Evolutionary conservation across 2,113 vertebrate genomes (phyloP), one percentile per base, ranked within the genome.

Genomic region (Corythaeola cristata): DNA sequence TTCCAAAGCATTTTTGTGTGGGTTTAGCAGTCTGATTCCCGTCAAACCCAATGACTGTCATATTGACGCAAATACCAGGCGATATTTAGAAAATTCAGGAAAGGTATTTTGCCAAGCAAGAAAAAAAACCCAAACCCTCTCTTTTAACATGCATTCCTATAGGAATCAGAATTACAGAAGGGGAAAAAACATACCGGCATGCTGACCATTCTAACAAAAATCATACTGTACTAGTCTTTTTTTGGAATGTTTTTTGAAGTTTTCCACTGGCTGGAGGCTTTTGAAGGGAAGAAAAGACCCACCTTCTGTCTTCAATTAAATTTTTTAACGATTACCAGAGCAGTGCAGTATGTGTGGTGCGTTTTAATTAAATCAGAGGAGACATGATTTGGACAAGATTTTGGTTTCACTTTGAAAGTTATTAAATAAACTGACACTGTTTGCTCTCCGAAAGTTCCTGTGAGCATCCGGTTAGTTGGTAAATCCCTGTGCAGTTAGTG

Each of bases 371-470:
- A 97, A 97, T 97, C 93, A 96, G 73, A 88, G 67, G 86, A 97
- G 95, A 96, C 95, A 97, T 96, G 95, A 97, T 97, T 97, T 97
- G 95, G 96, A 96, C 81, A 91, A 96, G 95, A 95, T 95, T 97
- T 96, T 96, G 88, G 95, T 97, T 98, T 98, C 95, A 91, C 95
- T 97, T 97, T 97, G 97, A 89, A 97, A 96, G 88, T 96, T 96
- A 96, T 97, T 97, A 96, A 97, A 97, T 96, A 96, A 96, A 97
- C 94, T 94, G 96, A 93, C 90, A 93, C 67, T 94, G 90, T 95
- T 97, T 96, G 88, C 89, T 95, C 91, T 97, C 92, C 3, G 11
- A 45, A 95, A 77, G 56, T 96, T 97, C 86, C 79, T 96, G 84
- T 72, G 91, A 97, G 91, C 95, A 96, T 96, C 95, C 33, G 11